Base-by-base conservation (phyloP, 1,140 invertebrate genomes). In the Portunus trituberculatus region DNA sequence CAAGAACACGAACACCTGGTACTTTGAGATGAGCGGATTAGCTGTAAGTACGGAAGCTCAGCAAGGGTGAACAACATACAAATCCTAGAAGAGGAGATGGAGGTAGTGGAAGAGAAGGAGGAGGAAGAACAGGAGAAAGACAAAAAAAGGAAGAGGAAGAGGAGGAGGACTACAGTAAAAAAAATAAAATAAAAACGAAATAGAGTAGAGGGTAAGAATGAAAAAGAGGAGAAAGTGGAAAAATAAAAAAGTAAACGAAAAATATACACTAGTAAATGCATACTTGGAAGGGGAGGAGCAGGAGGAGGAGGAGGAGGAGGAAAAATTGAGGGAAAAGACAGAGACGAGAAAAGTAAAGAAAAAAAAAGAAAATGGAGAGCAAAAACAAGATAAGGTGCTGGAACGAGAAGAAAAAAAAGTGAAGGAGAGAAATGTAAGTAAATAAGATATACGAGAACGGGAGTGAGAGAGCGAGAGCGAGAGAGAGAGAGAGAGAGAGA, bases 401-500 rank as follows among this genome's bases (percentile, higher is more conserved):
- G 67, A 76, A 20, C 12, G 67, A 8, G 67, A 76, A 0, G 20
- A 20, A 76, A 20, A 76, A 20, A 76, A 20, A 76, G 59, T 12
- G 59, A 76, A 20, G 20, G 59, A 76, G 59, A 76, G 59, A 76
- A 20, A 76, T 7, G 20, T 7, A 76, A 20, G 20, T 7, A 76
- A 20, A 76, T 7, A 76, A 25, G 20, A 25, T 4, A 25, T 4
- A 25, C 3, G 59, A 76, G 59, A 76, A 20, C 7, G 59, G 20
- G 59, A 76, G 59, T 12, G 67, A 76, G 67, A 16, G 67, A 76
- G 8, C 1, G 67, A 76, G 67, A 76, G 67, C 12, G 67, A 76
- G 67, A 76, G 67, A 76, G 67, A 76, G 67, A 76, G 67, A 76
- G 67, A 76, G 67, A 76, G 67, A 76, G 67, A 76, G 67, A 76